Conservation (phyloP, 2,113 vertebrate genomes). For the Nothocercus julius region DNA sequence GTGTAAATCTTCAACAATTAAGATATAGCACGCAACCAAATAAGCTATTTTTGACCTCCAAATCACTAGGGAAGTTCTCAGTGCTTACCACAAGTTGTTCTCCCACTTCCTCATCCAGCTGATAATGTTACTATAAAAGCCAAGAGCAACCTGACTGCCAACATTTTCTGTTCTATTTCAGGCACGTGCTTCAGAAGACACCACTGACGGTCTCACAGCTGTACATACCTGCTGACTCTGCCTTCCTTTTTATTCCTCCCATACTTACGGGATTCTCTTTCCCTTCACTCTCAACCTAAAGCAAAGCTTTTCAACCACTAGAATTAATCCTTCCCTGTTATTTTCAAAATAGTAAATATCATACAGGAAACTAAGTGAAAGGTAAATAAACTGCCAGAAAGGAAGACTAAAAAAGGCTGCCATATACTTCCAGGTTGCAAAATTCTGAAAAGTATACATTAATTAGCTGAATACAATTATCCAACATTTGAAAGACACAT, state of each 20-base stretch:
- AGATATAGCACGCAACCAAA: not conserved
- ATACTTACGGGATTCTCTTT: not conserved
- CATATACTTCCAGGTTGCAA: not conserved
- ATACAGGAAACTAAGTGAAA: not conserved
- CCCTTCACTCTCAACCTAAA: not conserved
- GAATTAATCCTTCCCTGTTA: not conserved
- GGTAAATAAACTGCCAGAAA: not conserved
- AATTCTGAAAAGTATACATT: fast-evolving
- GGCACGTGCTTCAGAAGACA: not conserved
- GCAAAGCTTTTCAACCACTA: not conserved
- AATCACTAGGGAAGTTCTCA: not conserved
- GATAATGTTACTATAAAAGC: not conserved
- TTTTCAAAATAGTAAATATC: not conserved
- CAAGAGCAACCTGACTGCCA: not conserved
- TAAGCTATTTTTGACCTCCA: not conserved
- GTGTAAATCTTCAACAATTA: not conserved
- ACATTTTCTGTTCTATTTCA: not conserved
- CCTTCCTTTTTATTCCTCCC: not conserved
- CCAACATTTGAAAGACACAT: not conserved
- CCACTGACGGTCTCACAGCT: not conserved
- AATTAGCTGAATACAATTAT: not conserved
- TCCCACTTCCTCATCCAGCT: not conserved
- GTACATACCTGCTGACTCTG: not conserved
- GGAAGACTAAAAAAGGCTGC: not conserved
- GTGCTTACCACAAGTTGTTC: not conserved